These are phyloP conservation scores for Dreissena rostriformis DNA, from an alignment of 1,140 invertebrate species.

Conservation along the genomic window DNA sequence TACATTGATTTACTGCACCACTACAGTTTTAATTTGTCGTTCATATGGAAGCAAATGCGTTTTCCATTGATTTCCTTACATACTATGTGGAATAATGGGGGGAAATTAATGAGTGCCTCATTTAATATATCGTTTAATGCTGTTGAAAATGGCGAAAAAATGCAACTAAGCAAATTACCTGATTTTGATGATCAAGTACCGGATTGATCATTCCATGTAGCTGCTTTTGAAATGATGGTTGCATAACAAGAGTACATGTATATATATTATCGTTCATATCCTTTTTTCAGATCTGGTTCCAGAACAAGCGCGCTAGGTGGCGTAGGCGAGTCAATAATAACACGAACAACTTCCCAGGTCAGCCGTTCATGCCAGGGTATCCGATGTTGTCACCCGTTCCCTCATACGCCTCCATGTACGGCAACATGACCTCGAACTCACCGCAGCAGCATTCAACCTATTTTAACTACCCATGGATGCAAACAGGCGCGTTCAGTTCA, in stretches of 20 bases:
- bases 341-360: conserved; percentile 28
- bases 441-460: conserved; percentile 14
- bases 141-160: too few relatives aligned
- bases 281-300: conserved; percentile 62
- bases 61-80: background rate
- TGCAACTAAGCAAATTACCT: too few relatives aligned
- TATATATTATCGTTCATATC: background rate
- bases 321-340: conserved; percentile 53
- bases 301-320: conserved; percentile 64
- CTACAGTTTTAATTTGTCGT: too few relatives aligned
- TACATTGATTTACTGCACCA: too few relatives aligned
- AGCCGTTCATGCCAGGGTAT: conserved; percentile 29
- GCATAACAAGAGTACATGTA: too few relatives aligned
- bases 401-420: conserved; percentile 31
- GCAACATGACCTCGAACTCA: conserved; percentile 37
- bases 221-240: too few relatives aligned
- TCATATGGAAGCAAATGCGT: background rate
- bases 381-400: conserved; percentile 41
- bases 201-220: too few relatives aligned
- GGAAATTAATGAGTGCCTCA: too few relatives aligned
- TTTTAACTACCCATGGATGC: conserved; percentile 50
- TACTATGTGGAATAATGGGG: too few relatives aligned
- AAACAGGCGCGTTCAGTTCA: conserved; percentile 40
- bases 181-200: too few relatives aligned
- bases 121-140: too few relatives aligned